Base-by-base conservation (phyloP, 64 coral and sea anemone genomes). In the Exaiptasia diaphana region DNA sequence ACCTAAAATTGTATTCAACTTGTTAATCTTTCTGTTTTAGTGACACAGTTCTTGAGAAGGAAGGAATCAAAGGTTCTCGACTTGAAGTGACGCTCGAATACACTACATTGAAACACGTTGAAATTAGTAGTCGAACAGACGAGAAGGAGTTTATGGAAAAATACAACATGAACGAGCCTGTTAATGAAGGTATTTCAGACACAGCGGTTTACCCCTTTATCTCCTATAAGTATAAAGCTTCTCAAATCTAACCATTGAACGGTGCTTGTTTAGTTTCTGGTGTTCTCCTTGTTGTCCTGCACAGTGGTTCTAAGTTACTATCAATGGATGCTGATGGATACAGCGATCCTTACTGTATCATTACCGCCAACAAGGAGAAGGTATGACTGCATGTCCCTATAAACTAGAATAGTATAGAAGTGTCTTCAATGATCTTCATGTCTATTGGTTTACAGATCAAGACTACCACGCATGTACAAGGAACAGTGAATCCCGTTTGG, bases 401-500 rank as follows among this genome's bases (percentile, higher is more conserved):
- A 4, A n/a, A 50, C 27, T 49, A 8, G 65, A 18, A 20, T 77
- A 2, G 26, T 57, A 57, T 14, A 32, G 18, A 38, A 14, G 1
- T n/a, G 5, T 22, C 27, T 20, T n/a, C 6, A 21, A 5, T 56
- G 4, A 56, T 7, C 53, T 56, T 4, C n/a, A n/a, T n/a, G n/a
- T n/a, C n/a, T n/a, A n/a, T n/a, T n/a, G n/a, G n/a, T n/a, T n/a
- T n/a, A n/a, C 29, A 96, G 92, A 46, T 96, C 11, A 90, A 81
- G 61, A 89, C 76, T 58, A 90, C 87, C 17, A 39, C 58, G 20
- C 86, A 90, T 32, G 92, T 96, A n/a, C 79, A 87, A 49, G 75
- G 82, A 41, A 90, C 86, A 12, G 87, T 96, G n/a, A 96, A 96
- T 22, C 92, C 92, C 1, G 92, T 96, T 11, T 96, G 92, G 92